phyloP scores from a whole-genome alignment of 2,888 invertebrate species.

The Drosophila paucipuncta region DNA sequence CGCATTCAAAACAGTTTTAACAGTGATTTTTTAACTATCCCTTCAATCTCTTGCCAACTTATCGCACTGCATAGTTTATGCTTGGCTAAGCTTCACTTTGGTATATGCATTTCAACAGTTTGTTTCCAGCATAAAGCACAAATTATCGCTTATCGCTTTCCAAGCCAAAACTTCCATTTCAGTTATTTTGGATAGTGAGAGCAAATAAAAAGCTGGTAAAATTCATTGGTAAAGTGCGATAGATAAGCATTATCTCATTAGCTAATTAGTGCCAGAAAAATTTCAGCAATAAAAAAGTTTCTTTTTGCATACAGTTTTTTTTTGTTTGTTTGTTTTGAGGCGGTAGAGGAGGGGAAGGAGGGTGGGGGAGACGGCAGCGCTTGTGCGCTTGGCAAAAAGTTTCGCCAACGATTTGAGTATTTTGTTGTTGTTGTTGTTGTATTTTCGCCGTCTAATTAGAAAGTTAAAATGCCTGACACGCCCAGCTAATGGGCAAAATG shows the following conservation, averaged over 20 bases:
- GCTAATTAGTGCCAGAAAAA: slow-evolving; percentile 78
- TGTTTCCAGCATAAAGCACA: neutral
- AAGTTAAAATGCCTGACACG: slow-evolving; percentile 72
- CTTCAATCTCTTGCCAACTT: neutral
- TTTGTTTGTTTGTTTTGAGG: neutral
- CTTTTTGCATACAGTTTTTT: slow-evolving; percentile 43
- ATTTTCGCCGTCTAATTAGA: slow-evolving; percentile 66
- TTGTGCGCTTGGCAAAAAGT: slow-evolving; percentile 25
- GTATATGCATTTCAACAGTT: slow-evolving; percentile 15
- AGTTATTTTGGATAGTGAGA: slow-evolving; percentile 1
- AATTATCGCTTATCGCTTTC: slow-evolving; percentile 6
- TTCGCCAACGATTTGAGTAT: slow-evolving; percentile 27
- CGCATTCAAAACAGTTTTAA: neutral
- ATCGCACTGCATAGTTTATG: slow-evolving; percentile 5
- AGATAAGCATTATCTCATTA: slow-evolving; percentile 81
- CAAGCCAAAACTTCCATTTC: slow-evolving; percentile 13
- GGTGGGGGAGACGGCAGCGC: neutral
- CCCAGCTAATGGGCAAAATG: slow-evolving; percentile 49
- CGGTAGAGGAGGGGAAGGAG: slow-evolving; percentile 18
- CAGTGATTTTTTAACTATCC: neutral
- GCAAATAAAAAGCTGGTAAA: slow-evolving; percentile 5
- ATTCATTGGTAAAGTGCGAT: slow-evolving; percentile 66
- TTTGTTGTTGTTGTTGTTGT: slow-evolving; percentile 21
- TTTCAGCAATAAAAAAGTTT: slow-evolving; percentile 79
- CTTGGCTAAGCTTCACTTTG: slow-evolving; percentile 25